These are phyloP conservation scores for Tretioscincus oriximinensis DNA, from an alignment of 2,113 vertebrate genomes.

Conservation along the genomic window DNA sequence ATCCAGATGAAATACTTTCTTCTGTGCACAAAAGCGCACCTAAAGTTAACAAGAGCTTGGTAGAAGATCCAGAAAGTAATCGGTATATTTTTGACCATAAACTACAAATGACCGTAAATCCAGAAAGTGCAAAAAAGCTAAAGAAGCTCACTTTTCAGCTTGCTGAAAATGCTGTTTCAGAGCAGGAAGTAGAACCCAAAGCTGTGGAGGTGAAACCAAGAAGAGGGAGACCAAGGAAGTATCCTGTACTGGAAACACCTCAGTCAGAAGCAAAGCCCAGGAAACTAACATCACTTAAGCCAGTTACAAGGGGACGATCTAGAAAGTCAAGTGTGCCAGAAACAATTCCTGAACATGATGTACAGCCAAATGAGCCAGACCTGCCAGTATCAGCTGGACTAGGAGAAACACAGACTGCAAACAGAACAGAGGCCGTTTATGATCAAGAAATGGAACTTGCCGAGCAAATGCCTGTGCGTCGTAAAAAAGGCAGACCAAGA, in stretches of 20 bases:
- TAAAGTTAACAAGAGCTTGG: conserved; percentile 46
- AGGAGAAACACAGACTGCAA: neutral
- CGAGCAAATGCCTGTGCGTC: conserved; percentile 39
- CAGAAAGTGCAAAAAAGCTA: conserved; percentile 70
- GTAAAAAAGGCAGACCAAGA: conserved; percentile 66
- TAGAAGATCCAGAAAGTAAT: conserved; percentile 44
- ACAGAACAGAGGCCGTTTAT: neutral
- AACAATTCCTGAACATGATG: neutral
- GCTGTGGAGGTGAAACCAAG: conserved; percentile 49
- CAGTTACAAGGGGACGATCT: neutral
- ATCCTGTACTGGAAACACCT: conserved; percentile 10
- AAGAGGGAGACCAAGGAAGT: conserved; percentile 69
- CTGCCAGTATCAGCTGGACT: conserved; percentile 2
- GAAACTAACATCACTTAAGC: neutral
- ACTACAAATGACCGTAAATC: conserved; percentile 45
- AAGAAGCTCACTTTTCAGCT: conserved; percentile 57
- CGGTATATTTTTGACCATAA: conserved; percentile 44
- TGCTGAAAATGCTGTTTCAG: conserved; percentile 57
- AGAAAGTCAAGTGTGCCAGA: neutral
- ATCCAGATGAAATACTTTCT: conserved; percentile 27
- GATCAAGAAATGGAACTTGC: neutral
- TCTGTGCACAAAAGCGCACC: conserved; percentile 54
- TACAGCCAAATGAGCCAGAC: neutral
- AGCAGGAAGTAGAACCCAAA: conserved; percentile 54
- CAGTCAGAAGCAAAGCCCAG: neutral